These are phyloP conservation scores for Theocolax elegans DNA, from an alignment of 1,140 invertebrate species.

Conservation along the genomic window DNA sequence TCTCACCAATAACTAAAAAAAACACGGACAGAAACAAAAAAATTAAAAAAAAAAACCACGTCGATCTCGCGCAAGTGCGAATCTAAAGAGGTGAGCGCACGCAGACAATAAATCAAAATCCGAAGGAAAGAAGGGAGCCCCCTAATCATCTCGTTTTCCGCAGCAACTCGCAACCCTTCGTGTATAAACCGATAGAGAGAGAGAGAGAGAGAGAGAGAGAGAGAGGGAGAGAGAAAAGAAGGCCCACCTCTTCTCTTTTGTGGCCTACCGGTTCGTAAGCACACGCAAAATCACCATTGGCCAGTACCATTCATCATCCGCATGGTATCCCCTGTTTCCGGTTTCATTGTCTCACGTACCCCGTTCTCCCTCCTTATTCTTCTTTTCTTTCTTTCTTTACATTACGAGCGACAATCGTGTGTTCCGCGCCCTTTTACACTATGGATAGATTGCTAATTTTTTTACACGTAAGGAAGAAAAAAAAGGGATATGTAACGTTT, in stretches of 20 bases:
- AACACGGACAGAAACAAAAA: background rate
- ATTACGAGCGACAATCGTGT: background rate
- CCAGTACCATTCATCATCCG: slow-evolving; percentile 64
- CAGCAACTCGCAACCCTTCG: slow-evolving; percentile 52
- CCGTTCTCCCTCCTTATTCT: slow-evolving; percentile 3
- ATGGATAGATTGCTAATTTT: slow-evolving; percentile 8
- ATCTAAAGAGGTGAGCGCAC: background rate
- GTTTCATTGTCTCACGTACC: slow-evolving; percentile 44
- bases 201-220: too few species aligned
- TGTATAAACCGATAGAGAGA: too few species aligned
- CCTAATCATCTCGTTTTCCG: slow-evolving; percentile 53
- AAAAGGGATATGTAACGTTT: background rate
- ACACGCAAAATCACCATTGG: slow-evolving; percentile 65
- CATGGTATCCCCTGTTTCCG: slow-evolving; percentile 44
- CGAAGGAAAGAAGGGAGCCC: slow-evolving; percentile 16
- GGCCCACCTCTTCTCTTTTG: slow-evolving; percentile 5
- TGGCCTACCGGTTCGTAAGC: slow-evolving; percentile 48
- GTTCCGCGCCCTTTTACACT: background rate
- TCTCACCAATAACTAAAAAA: too few species aligned
- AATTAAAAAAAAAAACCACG: background rate
- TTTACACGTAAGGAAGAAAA: background rate
- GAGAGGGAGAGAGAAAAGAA: too few species aligned
- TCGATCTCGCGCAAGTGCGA: too few species aligned
- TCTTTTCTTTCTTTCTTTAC: slow-evolving; percentile 7
- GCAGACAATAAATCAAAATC: slow-evolving; percentile 28